Evolutionary conservation across 2,113 vertebrate species (phyloP).

Genomic region (Notiomystis cincta): DNA sequence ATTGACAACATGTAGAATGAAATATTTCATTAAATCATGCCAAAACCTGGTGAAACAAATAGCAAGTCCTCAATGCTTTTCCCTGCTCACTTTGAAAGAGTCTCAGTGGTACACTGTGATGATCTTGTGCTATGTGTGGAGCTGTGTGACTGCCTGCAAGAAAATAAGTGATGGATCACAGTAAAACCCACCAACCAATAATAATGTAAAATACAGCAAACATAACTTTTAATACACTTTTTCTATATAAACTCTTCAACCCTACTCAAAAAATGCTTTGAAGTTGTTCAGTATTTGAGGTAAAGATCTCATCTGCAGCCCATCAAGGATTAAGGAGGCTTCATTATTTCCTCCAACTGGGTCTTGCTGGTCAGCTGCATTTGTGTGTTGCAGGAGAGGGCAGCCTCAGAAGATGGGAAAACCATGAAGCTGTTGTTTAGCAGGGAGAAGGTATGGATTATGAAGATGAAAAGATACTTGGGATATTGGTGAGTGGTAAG

Average conservation of each 20-base stretch:
- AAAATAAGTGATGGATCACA: background rate
- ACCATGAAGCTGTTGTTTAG: background rate
- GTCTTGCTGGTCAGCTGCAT: fast-evolving
- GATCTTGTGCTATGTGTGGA: background rate
- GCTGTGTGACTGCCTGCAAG: background rate
- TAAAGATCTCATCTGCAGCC: background rate
- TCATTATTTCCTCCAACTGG: background rate
- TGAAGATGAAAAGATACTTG: background rate
- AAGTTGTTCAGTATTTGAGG: background rate
- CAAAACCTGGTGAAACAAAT: background rate
- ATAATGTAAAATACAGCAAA: background rate
- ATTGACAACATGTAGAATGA: background rate
- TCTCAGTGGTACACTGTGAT: background rate
- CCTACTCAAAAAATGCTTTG: background rate
- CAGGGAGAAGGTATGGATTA: background rate
- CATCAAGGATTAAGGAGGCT: background rate
- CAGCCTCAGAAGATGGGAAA: background rate
- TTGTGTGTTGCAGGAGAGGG: background rate
- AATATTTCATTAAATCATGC: background rate
- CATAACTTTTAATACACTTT: background rate
- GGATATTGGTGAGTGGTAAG: background rate
- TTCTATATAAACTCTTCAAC: background rate
- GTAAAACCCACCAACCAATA: background rate
- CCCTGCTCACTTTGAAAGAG: background rate
- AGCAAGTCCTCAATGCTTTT: background rate